Percentiles rank a stretch among this genome's conserved stretches.
phyloP scores from a whole-genome alignment of 2,888 invertebrate genomes.

The Ariolimax columbianus region DNA sequence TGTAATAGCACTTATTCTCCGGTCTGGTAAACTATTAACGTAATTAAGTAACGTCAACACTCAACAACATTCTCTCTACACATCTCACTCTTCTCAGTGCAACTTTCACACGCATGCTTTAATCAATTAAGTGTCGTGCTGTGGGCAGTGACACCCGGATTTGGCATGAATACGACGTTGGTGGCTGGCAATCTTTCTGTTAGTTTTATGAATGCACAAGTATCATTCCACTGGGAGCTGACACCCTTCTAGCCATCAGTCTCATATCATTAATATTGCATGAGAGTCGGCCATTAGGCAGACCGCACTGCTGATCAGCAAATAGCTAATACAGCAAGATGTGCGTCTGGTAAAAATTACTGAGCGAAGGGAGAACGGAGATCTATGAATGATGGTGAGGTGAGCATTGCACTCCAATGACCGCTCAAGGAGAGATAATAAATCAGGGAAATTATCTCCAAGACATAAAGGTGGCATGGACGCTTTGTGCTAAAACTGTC shows the following conservation, averaged over 20 bases:
- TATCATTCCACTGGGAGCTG: not conserved
- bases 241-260: conserved; percentile 2
- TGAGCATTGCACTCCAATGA: not conserved
- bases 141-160: conserved; percentile 24
- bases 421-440: not conserved
- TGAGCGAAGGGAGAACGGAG: not conserved
- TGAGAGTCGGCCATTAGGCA: conserved; percentile 15
- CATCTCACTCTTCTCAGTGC: not conserved
- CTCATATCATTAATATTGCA: conserved; percentile 41
- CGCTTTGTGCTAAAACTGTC: too few species aligned
- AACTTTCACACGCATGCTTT: conserved; percentile 8
- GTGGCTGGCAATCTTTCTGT: conserved; percentile 28
- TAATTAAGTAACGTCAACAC: conserved; percentile 25
- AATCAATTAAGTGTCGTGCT: not conserved
- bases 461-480: not conserved
- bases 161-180: conserved; percentile 32
- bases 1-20: not conserved
- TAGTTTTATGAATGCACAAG: conserved; percentile 26
- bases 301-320: conserved; percentile 18
- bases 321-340: conserved; percentile 28
- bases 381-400: conserved; percentile 1
- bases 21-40: not conserved
- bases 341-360: not conserved
- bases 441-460: not conserved
- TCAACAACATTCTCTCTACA: not conserved